Conservation (phyloP, 2,888 invertebrate species). For the Dyspetes luteomarginatus region DNA sequence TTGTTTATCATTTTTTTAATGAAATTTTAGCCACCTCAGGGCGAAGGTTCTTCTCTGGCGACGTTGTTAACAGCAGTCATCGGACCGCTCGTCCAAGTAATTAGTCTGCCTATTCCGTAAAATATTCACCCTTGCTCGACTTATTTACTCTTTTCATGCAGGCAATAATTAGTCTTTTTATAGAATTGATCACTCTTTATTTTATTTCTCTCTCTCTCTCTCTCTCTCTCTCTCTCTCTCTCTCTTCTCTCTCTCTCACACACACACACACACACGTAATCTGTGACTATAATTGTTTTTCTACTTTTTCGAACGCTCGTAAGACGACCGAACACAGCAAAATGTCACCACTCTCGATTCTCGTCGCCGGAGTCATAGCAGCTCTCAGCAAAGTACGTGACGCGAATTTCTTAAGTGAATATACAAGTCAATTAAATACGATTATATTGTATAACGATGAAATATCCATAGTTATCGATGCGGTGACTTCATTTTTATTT, state of each 20-base stretch:
- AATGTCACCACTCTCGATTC: slow-evolving; percentile 74
- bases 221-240: not conserved
- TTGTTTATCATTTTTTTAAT: not conserved
- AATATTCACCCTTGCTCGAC: slow-evolving; percentile 18
- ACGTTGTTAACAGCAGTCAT: slow-evolving; percentile 71
- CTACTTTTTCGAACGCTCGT: slow-evolving; percentile 37
- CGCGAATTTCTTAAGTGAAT: not conserved
- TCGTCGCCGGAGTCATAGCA: slow-evolving; percentile 76
- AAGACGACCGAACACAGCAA: slow-evolving; percentile 77
- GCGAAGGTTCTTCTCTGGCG: slow-evolving; percentile 73
- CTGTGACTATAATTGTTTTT: slow-evolving; percentile 4
- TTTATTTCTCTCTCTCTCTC: slow-evolving; percentile 2
- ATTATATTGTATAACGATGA: slow-evolving; percentile 2
- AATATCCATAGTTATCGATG: not conserved
- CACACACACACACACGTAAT: too few relatives aligned
- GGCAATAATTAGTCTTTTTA: slow-evolving; percentile 21
- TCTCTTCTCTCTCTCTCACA: slow-evolving; percentile 7
- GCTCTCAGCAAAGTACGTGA: slow-evolving; percentile 77
- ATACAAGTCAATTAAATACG: slow-evolving; percentile 27
- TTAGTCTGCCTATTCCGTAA: too few relatives aligned
- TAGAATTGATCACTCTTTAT: not conserved
- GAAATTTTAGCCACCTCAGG: slow-evolving; percentile 70
- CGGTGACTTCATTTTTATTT: slow-evolving; percentile 1
- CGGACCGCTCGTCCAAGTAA: slow-evolving; percentile 77
- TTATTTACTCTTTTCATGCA: not conserved